Conservation (phyloP, 2,797 vertebrate genomes). For the Pseudomugil gertrudae region DNA sequence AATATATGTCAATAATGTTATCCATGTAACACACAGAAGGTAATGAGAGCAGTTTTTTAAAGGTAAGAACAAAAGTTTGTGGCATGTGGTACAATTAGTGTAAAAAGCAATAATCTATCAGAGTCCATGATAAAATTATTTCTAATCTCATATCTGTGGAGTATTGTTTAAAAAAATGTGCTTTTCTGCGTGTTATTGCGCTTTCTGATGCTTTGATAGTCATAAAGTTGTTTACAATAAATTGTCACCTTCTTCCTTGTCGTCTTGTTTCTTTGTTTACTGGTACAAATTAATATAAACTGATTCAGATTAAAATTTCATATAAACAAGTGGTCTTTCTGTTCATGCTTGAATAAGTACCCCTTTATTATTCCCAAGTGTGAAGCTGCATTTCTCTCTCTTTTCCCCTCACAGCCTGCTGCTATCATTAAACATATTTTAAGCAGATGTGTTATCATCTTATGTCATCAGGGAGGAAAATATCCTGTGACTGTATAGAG, state of each 20-base stretch:
- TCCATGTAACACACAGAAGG: conserved; percentile 10
- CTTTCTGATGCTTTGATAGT: conserved; percentile 16
- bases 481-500: neutral
- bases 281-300: conserved; percentile 21
- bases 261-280: conserved; percentile 7
- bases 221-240: conserved; percentile 18
- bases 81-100: neutral
- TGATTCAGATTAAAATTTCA: too few species aligned
- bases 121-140: neutral
- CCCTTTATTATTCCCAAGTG: too few species aligned
- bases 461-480: conserved; percentile 11
- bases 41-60: conserved; percentile 21
- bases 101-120: neutral
- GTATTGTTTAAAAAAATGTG: conserved; percentile 19
- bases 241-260: conserved; percentile 12
- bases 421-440: conserved; percentile 8
- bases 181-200: neutral
- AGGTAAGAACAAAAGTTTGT: conserved; percentile 15
- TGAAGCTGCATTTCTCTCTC: neutral
- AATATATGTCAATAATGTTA: conserved; percentile 29
- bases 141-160: conserved; percentile 5
- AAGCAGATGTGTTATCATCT: conserved; percentile 11
- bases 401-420: neutral
- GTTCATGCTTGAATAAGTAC: conserved; percentile 1
- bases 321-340: neutral